Percentiles rank a stretch among this genome's conserved stretches.
Conservation (phyloP, 2,797 vertebrate species). For the Ptychobarbus kaznakovi region DNA sequence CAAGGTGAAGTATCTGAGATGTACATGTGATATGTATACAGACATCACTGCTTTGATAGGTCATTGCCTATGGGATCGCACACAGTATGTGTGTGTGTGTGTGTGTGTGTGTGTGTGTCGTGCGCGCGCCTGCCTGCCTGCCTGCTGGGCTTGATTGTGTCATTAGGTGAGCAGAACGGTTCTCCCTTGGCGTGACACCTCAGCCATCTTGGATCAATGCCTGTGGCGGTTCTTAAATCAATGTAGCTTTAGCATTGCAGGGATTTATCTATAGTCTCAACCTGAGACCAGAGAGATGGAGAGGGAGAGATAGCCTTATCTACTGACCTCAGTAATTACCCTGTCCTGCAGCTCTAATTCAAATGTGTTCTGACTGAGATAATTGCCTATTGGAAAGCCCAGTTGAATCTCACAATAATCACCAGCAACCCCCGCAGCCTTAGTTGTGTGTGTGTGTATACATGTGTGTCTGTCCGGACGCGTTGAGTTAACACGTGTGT, state of each 20-base stretch:
- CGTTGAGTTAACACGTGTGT: constrained; percentile 20
- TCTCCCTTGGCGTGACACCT: constrained; percentile 69
- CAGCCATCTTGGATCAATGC: constrained; percentile 79
- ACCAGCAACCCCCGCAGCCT: constrained; percentile 57
- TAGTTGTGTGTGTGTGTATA: constrained; percentile 52
- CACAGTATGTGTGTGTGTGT: background rate
- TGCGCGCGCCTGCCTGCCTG: constrained; percentile 21
- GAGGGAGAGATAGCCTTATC: constrained; percentile 61
- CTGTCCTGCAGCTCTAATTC: constrained; percentile 75
- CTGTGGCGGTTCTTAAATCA: constrained; percentile 78
- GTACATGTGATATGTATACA: background rate
- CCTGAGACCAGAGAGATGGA: constrained; percentile 63
- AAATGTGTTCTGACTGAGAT: constrained; percentile 79
- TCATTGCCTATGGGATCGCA: background rate
- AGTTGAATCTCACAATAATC: constrained; percentile 67
- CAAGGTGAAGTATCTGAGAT: background rate
- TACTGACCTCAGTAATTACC: constrained; percentile 80
- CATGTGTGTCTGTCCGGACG: background rate
- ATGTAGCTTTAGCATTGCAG: constrained; percentile 77
- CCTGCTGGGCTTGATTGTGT: constrained; percentile 78
- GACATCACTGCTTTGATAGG: constrained; percentile 12
- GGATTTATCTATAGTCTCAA: constrained; percentile 76
- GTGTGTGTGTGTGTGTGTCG: background rate
- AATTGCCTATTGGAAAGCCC: constrained; percentile 77
- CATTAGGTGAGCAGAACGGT: constrained; percentile 72